phyloP scores from a whole-genome alignment of 2,113 vertebrate species.

The Mus spicilegus region DNA sequence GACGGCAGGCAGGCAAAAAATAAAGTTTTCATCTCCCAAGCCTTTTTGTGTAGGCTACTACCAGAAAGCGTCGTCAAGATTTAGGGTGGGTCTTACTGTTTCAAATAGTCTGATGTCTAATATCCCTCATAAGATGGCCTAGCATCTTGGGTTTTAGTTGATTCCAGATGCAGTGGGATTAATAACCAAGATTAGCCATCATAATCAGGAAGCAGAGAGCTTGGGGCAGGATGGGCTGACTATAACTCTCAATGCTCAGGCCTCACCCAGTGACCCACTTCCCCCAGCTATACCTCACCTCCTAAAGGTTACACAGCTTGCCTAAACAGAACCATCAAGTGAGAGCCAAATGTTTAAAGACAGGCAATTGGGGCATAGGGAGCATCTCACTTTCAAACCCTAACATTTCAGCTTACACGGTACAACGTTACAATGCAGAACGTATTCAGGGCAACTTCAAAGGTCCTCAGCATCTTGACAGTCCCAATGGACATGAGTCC shows the following conservation, averaged over 20 bases:
- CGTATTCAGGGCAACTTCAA: neutral
- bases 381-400: neutral
- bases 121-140: neutral
- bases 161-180: neutral
- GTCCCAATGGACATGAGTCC: neutral
- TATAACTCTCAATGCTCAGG: neutral
- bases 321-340: neutral
- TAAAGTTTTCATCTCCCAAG: neutral
- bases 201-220: neutral
- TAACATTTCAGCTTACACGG: neutral
- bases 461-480: neutral
- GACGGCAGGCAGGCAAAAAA: neutral
- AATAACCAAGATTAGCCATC: neutral
- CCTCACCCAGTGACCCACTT: neutral
- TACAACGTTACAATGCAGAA: neutral
- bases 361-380: neutral
- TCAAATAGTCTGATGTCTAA: neutral
- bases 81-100: neutral
- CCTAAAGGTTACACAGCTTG: neutral
- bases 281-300: neutral
- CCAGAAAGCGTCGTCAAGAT: neutral
- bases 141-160: neutral
- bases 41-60: neutral
- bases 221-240: neutral
- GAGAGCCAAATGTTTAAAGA: neutral